Base-by-base conservation (phyloP, 2,113 vertebrate genomes). In the Antechinus stuartii region DNA sequence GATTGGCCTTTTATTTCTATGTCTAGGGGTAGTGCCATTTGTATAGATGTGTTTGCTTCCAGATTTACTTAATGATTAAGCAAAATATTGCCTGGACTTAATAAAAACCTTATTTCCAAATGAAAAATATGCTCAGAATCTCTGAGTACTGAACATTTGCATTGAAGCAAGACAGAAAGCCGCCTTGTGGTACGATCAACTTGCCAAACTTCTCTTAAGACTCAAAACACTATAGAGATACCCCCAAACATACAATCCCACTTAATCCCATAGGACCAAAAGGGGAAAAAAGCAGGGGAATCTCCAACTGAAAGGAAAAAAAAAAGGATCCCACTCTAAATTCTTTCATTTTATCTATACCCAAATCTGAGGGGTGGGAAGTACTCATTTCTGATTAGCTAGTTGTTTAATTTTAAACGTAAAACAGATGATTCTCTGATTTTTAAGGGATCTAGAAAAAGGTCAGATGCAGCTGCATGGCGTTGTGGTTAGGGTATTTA, bases 11-110 rank as follows among this genome's bases (percentile, higher is more conserved):
- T 97, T 96, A 1, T 84, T 84, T 84, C 68, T 94, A 89, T 95
- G 97, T 93, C 0, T 46, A 7, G 11, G 68, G 25, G 92, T 68
- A 91, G n/a, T 93, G 54, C 68, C 96, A 95, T 95, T 49, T 90
- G 53, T 89, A 42, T 54, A 52, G 26, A 84, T 91, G 54, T 97
- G 91, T 95, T 98, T 95, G 96, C 96, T 97, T 97, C 57, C 24
- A 96, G 61, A 97, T 95, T 97, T 94, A 96, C 94, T 97, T 94
- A 96, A 96, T 94, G 91, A 94, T 46, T 92, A 92, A 61, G 92
- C 0, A 96, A 94, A 94, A 92, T 92, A 91, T 95, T 94, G 97
- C 93, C 10, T 93, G 92, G 94, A 89, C 61, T 97, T 93, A 90
- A 96, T 76, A 76, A 76, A 76, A 76, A n/a, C 35, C 68, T 84